Evolutionary conservation across 2,797 vertebrate genomes (phyloP).

Genomic region (Pempheris klunzingeri): DNA sequence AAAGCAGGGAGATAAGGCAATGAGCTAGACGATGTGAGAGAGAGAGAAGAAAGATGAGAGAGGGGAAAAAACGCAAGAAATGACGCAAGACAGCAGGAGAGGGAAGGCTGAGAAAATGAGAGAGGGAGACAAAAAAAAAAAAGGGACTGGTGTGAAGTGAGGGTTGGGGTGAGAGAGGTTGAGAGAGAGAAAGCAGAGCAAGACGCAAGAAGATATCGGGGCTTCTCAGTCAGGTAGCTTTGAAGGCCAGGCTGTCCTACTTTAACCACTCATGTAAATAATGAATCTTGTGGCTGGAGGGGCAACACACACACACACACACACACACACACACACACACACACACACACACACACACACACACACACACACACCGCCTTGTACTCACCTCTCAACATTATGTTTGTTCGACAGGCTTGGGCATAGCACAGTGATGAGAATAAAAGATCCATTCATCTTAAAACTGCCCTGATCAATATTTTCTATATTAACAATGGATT

Average conservation of each 20-base stretch:
- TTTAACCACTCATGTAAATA: slow-evolving; percentile 70
- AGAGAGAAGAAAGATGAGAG: slow-evolving; percentile 37
- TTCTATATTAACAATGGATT: slow-evolving; percentile 5
- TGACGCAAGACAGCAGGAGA: slow-evolving; percentile 58
- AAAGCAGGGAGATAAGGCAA: slow-evolving; percentile 63
- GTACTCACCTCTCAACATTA: background rate
- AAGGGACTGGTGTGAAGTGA: slow-evolving; percentile 38
- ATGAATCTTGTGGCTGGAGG: slow-evolving; percentile 53
- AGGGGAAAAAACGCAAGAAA: slow-evolving; percentile 34
- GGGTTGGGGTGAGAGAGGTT: background rate
- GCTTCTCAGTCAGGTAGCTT: slow-evolving; percentile 46
- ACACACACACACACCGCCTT: background rate
- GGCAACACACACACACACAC: slow-evolving; percentile 17
- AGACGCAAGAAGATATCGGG: slow-evolving; percentile 24
- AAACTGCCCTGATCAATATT: background rate
- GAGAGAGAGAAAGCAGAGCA: slow-evolving; percentile 20
- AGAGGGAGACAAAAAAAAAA: slow-evolving; percentile 27
- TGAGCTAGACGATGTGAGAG: slow-evolving; percentile 60
- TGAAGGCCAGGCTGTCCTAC: slow-evolving; percentile 64
- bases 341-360: slow-evolving; percentile 1
- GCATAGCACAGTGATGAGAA: background rate
- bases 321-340: slow-evolving; percentile 7
- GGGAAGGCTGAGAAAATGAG: slow-evolving; percentile 48
- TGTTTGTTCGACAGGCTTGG: background rate
- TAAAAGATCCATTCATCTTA: background rate